Percentiles rank a stretch among this genome's conserved stretches.
Conservation (phyloP, 2,797 vertebrate species). For the Oophaga sylvatica region DNA sequence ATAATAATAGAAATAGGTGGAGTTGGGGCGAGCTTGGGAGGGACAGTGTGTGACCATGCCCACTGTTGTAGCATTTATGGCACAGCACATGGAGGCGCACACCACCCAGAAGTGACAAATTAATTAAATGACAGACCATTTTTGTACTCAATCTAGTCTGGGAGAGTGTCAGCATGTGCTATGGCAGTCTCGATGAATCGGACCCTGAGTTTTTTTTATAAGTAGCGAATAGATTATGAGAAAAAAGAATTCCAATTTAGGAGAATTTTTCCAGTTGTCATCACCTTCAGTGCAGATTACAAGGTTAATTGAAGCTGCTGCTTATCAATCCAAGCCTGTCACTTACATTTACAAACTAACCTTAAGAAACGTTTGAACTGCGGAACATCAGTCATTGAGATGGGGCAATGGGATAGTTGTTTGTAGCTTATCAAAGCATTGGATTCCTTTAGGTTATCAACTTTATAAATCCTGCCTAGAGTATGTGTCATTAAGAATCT, state of each 20-base stretch:
- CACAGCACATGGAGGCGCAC: no score
- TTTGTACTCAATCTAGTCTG: no score
- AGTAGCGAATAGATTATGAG: background rate
- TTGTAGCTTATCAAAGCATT: background rate
- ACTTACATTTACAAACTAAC: background rate
- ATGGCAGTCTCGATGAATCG: no score
- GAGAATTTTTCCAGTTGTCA: background rate
- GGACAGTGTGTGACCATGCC: no score
- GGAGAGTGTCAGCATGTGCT: no score
- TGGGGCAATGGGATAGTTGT: background rate
- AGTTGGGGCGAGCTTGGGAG: no score
- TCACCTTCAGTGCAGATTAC: background rate
- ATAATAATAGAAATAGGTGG: no score
- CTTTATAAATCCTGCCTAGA: background rate
- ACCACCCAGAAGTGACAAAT: no score
- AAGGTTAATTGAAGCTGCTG: background rate
- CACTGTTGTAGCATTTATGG: no score
- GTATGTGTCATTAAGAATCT: background rate
- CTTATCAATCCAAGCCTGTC: background rate
- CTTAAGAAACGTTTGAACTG: background rate
- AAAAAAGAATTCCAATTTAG: background rate
- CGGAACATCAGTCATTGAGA: constrained; percentile 5
- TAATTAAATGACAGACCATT: no score
- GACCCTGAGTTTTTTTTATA: no score
- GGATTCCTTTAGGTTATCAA: background rate